phyloP scores from a whole-genome alignment of 2,113 vertebrate species.

The Gadus macrocephalus region DNA sequence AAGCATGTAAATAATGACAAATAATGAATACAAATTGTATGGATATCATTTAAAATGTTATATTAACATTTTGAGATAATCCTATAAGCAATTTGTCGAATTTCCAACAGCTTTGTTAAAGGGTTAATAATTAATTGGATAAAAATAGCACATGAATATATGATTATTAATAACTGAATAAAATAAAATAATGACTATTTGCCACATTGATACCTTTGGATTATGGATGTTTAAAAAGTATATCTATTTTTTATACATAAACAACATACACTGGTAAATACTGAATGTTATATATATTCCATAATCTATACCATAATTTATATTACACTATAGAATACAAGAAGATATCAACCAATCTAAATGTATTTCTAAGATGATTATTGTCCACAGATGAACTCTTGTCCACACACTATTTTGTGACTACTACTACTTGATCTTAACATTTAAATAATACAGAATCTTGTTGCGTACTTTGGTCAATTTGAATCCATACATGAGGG shows the following conservation, averaged over 20 bases:
- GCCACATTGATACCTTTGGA: not conserved
- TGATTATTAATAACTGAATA: not conserved
- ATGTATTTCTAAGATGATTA: too few species aligned
- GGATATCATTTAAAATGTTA: too few species aligned
- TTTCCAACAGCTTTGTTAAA: too few species aligned
- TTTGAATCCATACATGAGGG: conserved; percentile 55
- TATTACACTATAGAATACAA: too few species aligned
- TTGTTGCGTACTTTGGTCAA: conserved; percentile 30
- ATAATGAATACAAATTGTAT: too few species aligned
- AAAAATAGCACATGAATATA: not conserved
- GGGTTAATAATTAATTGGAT: too few species aligned
- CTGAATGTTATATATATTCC: not conserved
- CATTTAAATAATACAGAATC: not conserved
- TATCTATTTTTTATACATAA: not conserved
- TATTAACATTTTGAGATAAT: too few species aligned
- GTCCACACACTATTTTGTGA: too few species aligned
- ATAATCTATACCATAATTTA: not conserved
- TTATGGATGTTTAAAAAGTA: not conserved
- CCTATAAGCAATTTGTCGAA: too few species aligned
- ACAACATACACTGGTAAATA: not conserved
- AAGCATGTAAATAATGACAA: too few species aligned
- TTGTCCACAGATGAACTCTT: too few species aligned
- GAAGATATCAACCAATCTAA: too few species aligned
- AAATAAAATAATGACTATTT: not conserved
- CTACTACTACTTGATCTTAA: not conserved